Evolutionary conservation across 2,113 vertebrate species (phyloP).

Genomic region (Actinemys pallida): DNA sequence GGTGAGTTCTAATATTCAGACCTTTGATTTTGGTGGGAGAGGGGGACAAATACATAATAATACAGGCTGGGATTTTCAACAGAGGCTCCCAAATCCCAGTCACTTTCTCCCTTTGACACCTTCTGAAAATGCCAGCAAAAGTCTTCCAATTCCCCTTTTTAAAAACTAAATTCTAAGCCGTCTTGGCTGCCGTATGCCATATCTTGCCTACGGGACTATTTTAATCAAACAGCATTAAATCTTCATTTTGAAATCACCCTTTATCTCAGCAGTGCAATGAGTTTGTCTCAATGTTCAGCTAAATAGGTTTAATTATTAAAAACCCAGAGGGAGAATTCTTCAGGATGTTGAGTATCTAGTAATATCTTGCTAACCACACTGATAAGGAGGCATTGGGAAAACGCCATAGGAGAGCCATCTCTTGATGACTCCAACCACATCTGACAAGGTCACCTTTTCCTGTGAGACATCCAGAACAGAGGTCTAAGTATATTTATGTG

Average conservation of each 20-base stretch:
- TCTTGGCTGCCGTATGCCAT: background rate
- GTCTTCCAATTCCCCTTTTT: background rate
- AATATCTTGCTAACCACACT: background rate
- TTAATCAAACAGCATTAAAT: constrained; percentile 3
- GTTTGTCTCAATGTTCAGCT: background rate
- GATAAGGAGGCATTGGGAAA: background rate
- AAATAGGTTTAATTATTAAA: constrained; percentile 34
- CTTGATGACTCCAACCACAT: background rate
- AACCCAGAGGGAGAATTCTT: background rate
- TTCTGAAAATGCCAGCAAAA: background rate
- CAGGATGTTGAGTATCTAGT: background rate
- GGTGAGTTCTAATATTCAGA: background rate
- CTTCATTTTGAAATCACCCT: background rate
- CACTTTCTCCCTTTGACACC: background rate
- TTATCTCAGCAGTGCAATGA: background rate
- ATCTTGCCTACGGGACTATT: background rate
- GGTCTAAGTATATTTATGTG: background rate
- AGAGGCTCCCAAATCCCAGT: background rate
- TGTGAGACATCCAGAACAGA: background rate
- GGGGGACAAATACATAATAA: background rate
- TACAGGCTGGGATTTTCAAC: background rate
- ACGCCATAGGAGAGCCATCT: background rate
- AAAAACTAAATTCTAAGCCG: background rate
- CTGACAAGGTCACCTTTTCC: background rate
- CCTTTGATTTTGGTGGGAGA: background rate